Conservation (phyloP, 2,888 invertebrate genomes). For the Yponomeuta plumbellus region DNA sequence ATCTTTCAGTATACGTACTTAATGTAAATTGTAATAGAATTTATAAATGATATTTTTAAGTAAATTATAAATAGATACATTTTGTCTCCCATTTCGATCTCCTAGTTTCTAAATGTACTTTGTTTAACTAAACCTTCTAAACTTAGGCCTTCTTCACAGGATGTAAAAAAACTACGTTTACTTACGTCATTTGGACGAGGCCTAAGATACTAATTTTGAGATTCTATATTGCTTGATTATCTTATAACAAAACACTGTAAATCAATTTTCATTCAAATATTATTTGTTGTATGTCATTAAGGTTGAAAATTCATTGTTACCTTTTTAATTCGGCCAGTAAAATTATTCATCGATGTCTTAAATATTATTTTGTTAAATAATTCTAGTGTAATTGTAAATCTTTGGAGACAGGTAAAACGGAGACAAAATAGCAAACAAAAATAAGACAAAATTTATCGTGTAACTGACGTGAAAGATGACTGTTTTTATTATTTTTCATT, state of each 20-base stretch:
- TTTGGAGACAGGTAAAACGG: conserved; percentile 37
- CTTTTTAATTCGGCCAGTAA: conserved; percentile 7
- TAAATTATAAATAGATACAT: conserved; percentile 67
- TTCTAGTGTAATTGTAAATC: conserved; percentile 9
- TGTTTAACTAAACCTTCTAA: conserved; percentile 14
- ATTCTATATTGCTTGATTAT: neutral
- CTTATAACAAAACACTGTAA: neutral
- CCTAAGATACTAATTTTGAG: conserved; percentile 29
- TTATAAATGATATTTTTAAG: conserved; percentile 74
- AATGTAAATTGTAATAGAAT: conserved; percentile 74
- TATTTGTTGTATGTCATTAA: neutral
- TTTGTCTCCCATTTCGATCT: conserved; percentile 57
- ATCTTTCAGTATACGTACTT: conserved; percentile 77
- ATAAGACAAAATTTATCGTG: conserved; percentile 74
- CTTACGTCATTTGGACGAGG: conserved; percentile 42
- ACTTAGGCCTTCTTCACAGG: conserved; percentile 55
- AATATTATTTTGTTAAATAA: neutral
- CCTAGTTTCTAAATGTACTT: conserved; percentile 4
- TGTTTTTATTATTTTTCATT: conserved; percentile 77
- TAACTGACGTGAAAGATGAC: conserved; percentile 71
- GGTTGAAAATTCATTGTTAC: neutral
- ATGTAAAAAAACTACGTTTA: conserved; percentile 29
- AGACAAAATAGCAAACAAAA: conserved; percentile 60
- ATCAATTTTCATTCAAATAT: neutral
- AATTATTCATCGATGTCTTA: conserved; percentile 26